Conservation (phyloP, 2,797 vertebrate species). For the Adelosebastes latens region DNA sequence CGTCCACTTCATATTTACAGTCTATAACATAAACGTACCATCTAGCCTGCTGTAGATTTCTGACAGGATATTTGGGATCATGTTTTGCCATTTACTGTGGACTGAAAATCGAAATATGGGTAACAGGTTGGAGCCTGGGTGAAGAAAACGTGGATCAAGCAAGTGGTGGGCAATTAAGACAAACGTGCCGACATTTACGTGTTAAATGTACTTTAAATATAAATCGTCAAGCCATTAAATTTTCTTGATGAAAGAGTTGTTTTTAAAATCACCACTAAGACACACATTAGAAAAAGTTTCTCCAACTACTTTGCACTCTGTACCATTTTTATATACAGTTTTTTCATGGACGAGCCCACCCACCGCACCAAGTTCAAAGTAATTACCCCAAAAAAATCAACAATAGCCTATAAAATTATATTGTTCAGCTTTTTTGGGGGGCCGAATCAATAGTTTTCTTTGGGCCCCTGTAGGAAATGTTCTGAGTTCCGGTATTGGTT, state of each 20-base stretch:
- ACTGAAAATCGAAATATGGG: not conserved
- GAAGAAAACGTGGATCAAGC: not conserved
- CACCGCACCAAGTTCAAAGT: not conserved
- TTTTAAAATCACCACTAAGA: not conserved
- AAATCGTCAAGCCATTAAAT: no score
- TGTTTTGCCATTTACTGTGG: not conserved
- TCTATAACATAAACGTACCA: not conserved
- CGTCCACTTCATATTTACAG: no score
- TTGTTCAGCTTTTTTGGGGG: not conserved
- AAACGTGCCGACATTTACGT: accelerated
- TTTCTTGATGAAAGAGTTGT: no score
- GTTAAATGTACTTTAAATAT: accelerated
- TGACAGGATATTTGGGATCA: not conserved
- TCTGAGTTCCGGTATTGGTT: not conserved
- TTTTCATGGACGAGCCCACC: not conserved
- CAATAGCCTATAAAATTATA: not conserved
- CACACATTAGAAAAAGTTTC: not conserved
- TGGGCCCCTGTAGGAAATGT: not conserved
- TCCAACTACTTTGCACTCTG: not conserved
- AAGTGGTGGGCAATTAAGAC: not conserved
- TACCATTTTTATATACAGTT: not conserved
- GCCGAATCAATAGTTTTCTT: no score
- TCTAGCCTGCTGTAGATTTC: not conserved
- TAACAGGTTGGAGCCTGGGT: not conserved
- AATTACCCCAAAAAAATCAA: not conserved